These are phyloP conservation scores for Mya arenaria DNA, from an alignment of 1,140 invertebrate species.

Conservation along the genomic window DNA sequence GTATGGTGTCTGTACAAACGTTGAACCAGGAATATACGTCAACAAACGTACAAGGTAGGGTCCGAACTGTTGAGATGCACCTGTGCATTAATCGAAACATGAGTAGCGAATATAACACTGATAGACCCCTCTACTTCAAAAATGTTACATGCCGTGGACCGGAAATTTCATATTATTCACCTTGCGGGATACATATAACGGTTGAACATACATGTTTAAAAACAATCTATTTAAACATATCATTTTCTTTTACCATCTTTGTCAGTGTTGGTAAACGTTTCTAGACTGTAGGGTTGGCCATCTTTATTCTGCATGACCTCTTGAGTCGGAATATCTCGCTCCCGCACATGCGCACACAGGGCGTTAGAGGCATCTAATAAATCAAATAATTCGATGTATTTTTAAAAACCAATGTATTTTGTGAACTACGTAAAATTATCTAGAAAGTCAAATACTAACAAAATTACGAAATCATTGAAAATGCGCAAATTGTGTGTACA, in stretches of 20 bases:
- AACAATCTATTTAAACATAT: constrained; percentile 38
- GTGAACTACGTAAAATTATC: no score
- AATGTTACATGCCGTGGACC: not conserved
- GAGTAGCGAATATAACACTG: not conserved
- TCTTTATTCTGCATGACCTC: constrained; percentile 54
- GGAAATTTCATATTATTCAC: not conserved
- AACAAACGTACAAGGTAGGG: constrained; percentile 87
- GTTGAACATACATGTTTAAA: constrained; percentile 1
- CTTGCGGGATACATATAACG: no score
- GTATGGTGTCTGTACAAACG: constrained; percentile 84
- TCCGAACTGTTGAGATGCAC: constrained; percentile 12
- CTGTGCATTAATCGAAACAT: not conserved
- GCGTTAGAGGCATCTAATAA: no score
- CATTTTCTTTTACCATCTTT: constrained; percentile 1
- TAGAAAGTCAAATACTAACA: no score
- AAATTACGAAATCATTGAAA: no score
- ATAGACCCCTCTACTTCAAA: not conserved
- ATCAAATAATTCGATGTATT: no score
- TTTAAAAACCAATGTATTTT: no score
- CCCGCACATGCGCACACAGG: constrained; percentile 57
- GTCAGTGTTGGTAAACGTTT: constrained; percentile 26
- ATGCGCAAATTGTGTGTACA: no score
- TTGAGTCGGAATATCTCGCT: constrained; percentile 62
- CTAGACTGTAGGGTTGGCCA: constrained; percentile 56
- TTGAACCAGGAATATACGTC: constrained; percentile 87